phyloP scores from a whole-genome alignment of 2,113 vertebrate species.

The Sula dactylatra region DNA sequence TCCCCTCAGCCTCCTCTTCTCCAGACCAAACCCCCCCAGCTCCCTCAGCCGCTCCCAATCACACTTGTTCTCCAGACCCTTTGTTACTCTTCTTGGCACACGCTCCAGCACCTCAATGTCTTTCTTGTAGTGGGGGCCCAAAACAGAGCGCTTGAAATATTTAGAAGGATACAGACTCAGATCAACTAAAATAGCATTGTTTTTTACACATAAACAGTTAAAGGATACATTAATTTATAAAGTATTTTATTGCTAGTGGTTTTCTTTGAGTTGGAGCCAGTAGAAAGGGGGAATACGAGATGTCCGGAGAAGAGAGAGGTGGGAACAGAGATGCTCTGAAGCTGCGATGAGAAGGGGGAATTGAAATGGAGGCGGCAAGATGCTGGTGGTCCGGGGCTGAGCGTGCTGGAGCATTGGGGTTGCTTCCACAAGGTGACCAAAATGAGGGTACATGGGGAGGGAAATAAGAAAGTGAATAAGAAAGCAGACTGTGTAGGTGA shows the following conservation, averaged over 20 bases:
- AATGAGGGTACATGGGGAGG: not conserved
- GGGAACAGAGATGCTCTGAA: not conserved
- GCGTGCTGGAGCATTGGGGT: accelerated
- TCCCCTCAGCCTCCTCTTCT: too few relatives aligned
- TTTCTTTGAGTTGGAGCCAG: not conserved
- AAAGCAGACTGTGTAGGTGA: not conserved
- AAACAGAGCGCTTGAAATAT: not conserved
- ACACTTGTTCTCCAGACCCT: too few relatives aligned
- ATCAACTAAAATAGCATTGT: not conserved
- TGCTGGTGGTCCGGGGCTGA: not conserved
- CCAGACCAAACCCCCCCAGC: too few relatives aligned
- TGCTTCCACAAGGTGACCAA: not conserved
- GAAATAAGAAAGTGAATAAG: not conserved
- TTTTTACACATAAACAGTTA: not conserved
- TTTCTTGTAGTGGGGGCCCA: too few relatives aligned
- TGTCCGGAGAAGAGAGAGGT: not conserved
- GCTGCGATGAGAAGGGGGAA: accelerated
- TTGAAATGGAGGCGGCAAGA: not conserved
- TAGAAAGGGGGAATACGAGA: not conserved
- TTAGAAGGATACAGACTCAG: not conserved
- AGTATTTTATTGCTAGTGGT: not conserved
- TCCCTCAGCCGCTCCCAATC: too few relatives aligned
- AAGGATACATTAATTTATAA: not conserved
- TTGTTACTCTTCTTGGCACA: too few relatives aligned
- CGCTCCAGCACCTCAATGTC: too few relatives aligned